Base-by-base conservation (phyloP, 2,113 vertebrate species). In the Antechinus stuartii region DNA sequence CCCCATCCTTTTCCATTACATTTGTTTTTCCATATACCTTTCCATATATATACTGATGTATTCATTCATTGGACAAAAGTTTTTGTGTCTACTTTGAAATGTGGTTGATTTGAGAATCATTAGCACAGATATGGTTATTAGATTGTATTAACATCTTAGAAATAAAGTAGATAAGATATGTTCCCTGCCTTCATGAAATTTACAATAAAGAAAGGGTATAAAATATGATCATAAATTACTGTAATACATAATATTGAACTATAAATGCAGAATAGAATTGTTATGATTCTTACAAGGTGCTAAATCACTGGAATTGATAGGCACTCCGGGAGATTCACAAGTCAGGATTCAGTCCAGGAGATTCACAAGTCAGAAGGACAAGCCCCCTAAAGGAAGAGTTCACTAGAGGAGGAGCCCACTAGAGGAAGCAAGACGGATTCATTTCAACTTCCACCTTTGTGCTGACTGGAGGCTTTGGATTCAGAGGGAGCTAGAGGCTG, bases 61-160 rank as follows among this genome's bases (percentile, higher is more conserved):
- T 54, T 24, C 47, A 35, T 93, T 91, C 54, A 93, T 19, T 95
- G 46, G 91, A 50, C 55, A 53, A 91, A 50, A 61, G 25, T 89
- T 7, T 55, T 12, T 42, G 61, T 14, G 30, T 68, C 30, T 12
- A 68, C 61, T 68, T 68, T 68, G 61, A 68, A 12, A 68, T 68
- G 30, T 68, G 27, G 61, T 68, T 68, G 30, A 68, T 68, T 68
- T 35, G 11, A 68, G 61, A 16, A 35, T 68, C 30, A 68, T 68
- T 3, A 68, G 30, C 61, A 68, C 35, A 68, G 30, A 35, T n/a
- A 14, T 68, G 27, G 12, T 68, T 35, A 68, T 35, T 68, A 68
- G 35, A n/a, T 68, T 35, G 30, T 35, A 68, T 12, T 68, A 68
- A 30, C 35, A 30, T 12, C 61, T 68, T 68, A 68, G 11, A 68